Evolutionary conservation across 2,797 vertebrate species (phyloP).

Genomic region (Centroberyx gerrardi): DNA sequence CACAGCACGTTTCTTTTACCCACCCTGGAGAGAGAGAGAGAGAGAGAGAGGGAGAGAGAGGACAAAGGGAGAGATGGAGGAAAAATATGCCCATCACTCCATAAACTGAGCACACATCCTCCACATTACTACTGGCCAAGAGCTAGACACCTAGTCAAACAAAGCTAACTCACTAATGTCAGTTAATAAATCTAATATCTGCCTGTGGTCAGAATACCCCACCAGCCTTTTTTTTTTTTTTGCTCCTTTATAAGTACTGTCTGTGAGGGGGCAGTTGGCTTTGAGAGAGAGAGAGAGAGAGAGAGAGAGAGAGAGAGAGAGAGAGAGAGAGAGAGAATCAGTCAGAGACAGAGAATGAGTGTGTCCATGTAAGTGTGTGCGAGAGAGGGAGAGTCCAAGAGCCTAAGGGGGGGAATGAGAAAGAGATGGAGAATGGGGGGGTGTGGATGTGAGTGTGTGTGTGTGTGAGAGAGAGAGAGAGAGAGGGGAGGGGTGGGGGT

Average conservation of each 20-base stretch:
- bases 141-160: constrained; percentile 9
- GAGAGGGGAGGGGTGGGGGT: not conserved
- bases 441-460: not conserved
- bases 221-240: constrained; percentile 20
- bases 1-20: constrained; percentile 38
- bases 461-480: constrained; percentile 1
- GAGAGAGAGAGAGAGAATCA: constrained; percentile 19
- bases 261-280: constrained; percentile 16
- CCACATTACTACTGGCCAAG: not conserved
- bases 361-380: constrained; percentile 32
- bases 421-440: not conserved
- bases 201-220: constrained; percentile 17
- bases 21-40: not conserved
- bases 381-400: constrained; percentile 55
- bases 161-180: not conserved
- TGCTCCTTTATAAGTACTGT: constrained; percentile 16
- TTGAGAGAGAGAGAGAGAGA: constrained; percentile 31
- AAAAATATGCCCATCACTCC: no score
- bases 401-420: no score
- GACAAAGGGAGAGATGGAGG: not conserved
- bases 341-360: constrained; percentile 20
- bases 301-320: constrained; percentile 13
- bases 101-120: constrained; percentile 13
- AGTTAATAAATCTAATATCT: not conserved
- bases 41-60: not conserved